phyloP scores from a whole-genome alignment of 2,888 invertebrate genomes.

The Diabrotica balteata region DNA sequence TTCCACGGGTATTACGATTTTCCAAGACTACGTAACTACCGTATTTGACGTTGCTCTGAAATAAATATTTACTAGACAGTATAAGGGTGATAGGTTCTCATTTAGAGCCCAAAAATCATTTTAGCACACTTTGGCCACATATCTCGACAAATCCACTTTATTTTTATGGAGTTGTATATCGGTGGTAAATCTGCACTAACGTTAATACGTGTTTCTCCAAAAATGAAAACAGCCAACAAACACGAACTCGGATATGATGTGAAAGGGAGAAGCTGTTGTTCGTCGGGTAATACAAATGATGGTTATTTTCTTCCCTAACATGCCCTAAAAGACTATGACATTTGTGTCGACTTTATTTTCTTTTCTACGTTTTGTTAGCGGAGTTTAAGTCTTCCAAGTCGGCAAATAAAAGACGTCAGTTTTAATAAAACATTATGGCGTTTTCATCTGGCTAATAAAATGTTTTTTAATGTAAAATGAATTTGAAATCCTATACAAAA shows the following conservation, averaged over 20 bases:
- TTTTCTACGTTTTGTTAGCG: constrained; percentile 9
- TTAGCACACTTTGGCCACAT: constrained; percentile 24
- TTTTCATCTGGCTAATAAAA: too few relatives aligned
- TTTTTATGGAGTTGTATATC: constrained; percentile 30
- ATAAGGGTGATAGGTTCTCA: constrained; percentile 3
- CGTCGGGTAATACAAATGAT: constrained; percentile 38
- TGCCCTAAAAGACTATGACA: constrained; percentile 28
- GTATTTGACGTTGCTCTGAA: background rate
- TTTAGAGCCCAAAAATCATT: constrained; percentile 12
- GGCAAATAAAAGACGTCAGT: background rate
- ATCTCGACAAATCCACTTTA: constrained; percentile 27
- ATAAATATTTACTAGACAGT: background rate
- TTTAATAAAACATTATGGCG: background rate
- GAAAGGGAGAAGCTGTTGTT: constrained; percentile 33
- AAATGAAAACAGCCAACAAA: constrained; percentile 28
- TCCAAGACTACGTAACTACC: background rate
- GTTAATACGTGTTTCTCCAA: constrained; percentile 31
- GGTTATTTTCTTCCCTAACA: constrained; percentile 39
- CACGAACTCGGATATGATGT: constrained; percentile 29
- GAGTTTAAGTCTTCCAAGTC: background rate
- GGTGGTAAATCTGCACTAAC: constrained; percentile 30
- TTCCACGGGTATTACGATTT: too few relatives aligned
- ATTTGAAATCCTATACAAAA: too few relatives aligned
- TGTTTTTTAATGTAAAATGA: too few relatives aligned
- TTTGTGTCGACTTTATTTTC: constrained; percentile 26